phyloP scores from a whole-genome alignment of 2,888 invertebrate genomes.

The Stegophylla sp. region DNA sequence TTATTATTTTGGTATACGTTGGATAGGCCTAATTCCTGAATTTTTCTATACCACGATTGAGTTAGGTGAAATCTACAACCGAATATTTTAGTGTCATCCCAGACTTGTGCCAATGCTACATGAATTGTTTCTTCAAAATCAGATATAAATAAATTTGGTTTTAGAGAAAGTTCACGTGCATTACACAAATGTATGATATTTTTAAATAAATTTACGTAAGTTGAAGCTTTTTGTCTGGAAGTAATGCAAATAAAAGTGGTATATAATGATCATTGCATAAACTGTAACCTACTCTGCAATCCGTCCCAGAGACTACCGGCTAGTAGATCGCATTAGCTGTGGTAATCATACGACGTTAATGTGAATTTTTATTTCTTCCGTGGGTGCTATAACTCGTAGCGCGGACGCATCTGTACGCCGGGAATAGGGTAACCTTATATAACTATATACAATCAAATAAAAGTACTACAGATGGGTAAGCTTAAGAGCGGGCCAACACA shows the following conservation, averaged over 20 bases:
- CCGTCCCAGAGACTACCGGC: no score
- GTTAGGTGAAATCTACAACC: background rate
- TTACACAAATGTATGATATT: slow-evolving; percentile 1
- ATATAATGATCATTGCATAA: no score
- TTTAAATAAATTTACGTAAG: background rate
- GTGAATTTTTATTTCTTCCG: no score
- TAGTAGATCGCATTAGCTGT: no score
- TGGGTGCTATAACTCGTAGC: no score
- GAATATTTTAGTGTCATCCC: background rate
- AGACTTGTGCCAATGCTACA: background rate
- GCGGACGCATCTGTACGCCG: no score
- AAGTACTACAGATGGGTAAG: no score
- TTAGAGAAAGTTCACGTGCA: background rate
- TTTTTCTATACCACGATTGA: slow-evolving; percentile 4
- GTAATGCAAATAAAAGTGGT: background rate
- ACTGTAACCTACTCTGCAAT: no score
- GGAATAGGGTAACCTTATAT: no score
- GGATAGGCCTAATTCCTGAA: background rate
- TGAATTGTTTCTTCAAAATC: slow-evolving; percentile 1
- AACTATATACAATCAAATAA: no score
- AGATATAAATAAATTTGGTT: slow-evolving; percentile 5
- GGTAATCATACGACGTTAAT: no score
- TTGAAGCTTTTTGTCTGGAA: slow-evolving; percentile 16
- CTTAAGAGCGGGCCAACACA: no score
- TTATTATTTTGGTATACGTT: slow-evolving; percentile 3